A percentile compares a stretch with the other conserved stretches of the same genome.
These are phyloP conservation scores for Podabrus alpinus DNA, from an alignment of 2,888 invertebrate genomes.

Conservation along the genomic window DNA sequence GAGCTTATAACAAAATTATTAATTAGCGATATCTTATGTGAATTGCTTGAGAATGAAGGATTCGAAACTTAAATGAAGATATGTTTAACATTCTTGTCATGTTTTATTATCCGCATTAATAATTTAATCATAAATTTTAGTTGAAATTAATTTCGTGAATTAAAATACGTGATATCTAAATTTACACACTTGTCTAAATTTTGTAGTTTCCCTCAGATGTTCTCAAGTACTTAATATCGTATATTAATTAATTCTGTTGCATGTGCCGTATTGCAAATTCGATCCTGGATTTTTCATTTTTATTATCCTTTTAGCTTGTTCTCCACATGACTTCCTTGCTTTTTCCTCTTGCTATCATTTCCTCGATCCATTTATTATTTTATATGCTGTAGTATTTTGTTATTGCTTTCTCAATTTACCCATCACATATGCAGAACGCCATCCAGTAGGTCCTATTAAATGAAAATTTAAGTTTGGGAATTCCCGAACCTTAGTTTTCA, in stretches of 20 bases:
- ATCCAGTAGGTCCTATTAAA: too few species aligned
- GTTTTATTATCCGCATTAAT: neutral
- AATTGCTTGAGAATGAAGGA: neutral
- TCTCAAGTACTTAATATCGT: neutral
- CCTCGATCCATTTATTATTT: too few species aligned
- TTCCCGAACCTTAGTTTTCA: too few species aligned
- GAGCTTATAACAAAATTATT: neutral
- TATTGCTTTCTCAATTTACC: too few species aligned
- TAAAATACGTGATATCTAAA: neutral
- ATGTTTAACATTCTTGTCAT: neutral
- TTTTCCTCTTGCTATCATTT: too few species aligned
- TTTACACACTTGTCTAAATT: neutral
- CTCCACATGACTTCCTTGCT: too few species aligned
- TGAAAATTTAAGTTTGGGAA: too few species aligned
- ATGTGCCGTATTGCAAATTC: neutral
- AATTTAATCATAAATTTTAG: neutral
- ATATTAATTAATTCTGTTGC: neutral
- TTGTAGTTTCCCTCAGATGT: neutral
- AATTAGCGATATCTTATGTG: neutral
- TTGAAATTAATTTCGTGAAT: neutral
- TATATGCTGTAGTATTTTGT: too few species aligned
- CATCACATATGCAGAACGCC: too few species aligned
- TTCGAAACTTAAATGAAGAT: neutral
- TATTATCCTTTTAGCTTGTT: too few species aligned
- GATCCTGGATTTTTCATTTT: too few species aligned